Evolutionary conservation across 2,113 vertebrate genomes (phyloP).

Genomic region (Aldabrachelys gigantea): DNA sequence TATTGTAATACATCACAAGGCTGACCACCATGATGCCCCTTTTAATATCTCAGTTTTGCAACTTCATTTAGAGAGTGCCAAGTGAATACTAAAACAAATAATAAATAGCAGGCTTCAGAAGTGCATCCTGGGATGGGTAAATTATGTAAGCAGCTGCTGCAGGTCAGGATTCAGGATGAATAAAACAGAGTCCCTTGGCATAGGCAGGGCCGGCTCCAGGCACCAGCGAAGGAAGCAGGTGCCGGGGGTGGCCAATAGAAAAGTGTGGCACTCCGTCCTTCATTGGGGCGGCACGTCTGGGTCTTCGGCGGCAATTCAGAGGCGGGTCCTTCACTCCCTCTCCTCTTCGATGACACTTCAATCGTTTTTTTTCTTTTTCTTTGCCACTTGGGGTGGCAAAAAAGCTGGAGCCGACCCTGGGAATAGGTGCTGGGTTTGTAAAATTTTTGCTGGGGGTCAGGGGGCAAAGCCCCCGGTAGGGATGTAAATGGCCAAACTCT

Average conservation of each 20-base stretch:
- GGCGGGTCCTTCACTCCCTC: too few species aligned
- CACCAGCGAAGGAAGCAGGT: too few species aligned
- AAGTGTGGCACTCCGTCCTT: too few species aligned
- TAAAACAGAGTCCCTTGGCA: not conserved
- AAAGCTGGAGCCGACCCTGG: too few species aligned
- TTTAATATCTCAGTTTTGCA: not conserved
- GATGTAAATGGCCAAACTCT: not conserved
- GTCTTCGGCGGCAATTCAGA: too few species aligned
- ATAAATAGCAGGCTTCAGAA: not conserved
- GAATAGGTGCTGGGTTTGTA: not conserved
- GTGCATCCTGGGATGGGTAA: accelerated
- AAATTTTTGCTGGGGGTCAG: not conserved
- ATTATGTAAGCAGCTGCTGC: accelerated
- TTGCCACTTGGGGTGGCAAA: too few species aligned
- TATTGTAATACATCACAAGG: accelerated
- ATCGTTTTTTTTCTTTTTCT: too few species aligned
- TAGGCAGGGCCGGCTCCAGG: too few species aligned
- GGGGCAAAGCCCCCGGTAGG: not conserved
- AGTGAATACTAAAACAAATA: not conserved
- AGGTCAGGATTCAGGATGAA: not conserved
- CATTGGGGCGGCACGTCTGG: too few species aligned
- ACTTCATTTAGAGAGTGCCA: not conserved
- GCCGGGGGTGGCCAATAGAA: too few species aligned
- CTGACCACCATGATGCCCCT: not conserved
- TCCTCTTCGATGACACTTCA: too few species aligned